phyloP scores from a whole-genome alignment of 1,140 invertebrate genomes.

The Ganaspis sp. region DNA sequence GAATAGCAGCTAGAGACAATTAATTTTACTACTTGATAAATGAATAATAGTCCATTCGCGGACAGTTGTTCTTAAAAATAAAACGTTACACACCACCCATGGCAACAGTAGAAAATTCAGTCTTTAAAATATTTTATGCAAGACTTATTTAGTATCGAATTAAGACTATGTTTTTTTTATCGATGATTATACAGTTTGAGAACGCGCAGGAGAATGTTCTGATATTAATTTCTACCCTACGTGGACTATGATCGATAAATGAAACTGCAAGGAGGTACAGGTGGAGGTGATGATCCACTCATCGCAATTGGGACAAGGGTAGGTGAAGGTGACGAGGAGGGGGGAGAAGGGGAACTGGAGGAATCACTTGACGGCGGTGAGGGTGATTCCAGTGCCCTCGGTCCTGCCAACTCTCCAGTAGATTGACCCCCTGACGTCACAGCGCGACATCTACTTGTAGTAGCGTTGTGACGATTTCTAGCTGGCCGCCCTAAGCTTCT shows the following conservation, averaged over 20 bases:
- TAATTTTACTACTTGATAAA: background rate
- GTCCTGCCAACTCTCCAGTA: slow-evolving; percentile 70
- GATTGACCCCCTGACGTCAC: slow-evolving; percentile 71
- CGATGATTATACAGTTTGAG: slow-evolving; percentile 25
- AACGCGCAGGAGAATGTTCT: slow-evolving; percentile 41
- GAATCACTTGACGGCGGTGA: slow-evolving; percentile 74
- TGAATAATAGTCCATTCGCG: background rate
- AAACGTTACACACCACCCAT: slow-evolving; percentile 15
- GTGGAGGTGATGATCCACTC: slow-evolving; percentile 77
- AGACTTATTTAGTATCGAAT: slow-evolving; percentile 18
- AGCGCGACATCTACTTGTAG: slow-evolving; percentile 66
- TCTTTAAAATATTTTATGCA: slow-evolving; percentile 24
- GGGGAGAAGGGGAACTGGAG: slow-evolving; percentile 75
- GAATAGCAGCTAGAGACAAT: background rate
- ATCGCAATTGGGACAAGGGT: slow-evolving; percentile 70
- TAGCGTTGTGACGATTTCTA: slow-evolving; percentile 72
- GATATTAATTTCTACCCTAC: background rate
- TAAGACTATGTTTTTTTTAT: slow-evolving; percentile 8
- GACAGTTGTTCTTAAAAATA: background rate
- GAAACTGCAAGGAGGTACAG: slow-evolving; percentile 80
- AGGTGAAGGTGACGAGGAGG: slow-evolving; percentile 75
- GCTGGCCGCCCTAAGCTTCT: slow-evolving; percentile 75
- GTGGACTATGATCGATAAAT: slow-evolving; percentile 80
- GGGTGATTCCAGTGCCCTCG: slow-evolving; percentile 72
- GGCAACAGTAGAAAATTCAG: slow-evolving; percentile 18